Percentiles rank a stretch among this genome's conserved stretches.
Conservation (phyloP, 2,888 invertebrate species). For the Ametastegia equiseti region DNA sequence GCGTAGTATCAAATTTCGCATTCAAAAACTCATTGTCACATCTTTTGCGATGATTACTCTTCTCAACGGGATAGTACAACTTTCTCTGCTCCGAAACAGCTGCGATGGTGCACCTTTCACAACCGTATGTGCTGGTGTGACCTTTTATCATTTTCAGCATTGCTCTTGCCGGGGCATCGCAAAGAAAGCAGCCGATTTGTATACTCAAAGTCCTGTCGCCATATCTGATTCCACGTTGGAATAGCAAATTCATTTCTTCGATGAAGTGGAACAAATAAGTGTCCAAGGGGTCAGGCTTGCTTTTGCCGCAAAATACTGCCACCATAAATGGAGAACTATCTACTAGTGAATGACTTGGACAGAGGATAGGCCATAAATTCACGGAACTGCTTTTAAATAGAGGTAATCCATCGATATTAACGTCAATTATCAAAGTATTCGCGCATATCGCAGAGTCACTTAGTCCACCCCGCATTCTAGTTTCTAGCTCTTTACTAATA, state of each 20-base stretch:
- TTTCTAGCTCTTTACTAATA: neutral
- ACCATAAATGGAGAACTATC: constrained; percentile 11
- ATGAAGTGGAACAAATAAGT: neutral
- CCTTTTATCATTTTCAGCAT: neutral
- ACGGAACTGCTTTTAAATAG: neutral
- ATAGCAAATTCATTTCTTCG: neutral
- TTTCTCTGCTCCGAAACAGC: neutral
- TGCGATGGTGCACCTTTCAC: constrained; percentile 8
- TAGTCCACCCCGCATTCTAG: neutral
- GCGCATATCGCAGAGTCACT: neutral
- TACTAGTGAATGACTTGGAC: neutral
- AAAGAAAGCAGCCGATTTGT: neutral
- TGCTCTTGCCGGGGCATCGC: constrained; percentile 26
- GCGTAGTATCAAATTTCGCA: neutral
- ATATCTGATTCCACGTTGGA: constrained; percentile 10
- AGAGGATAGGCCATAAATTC: neutral
- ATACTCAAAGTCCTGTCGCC: neutral
- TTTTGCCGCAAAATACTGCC: constrained; percentile 2
- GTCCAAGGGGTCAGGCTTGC: constrained; percentile 8
- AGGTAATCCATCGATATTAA: constrained; percentile 16
- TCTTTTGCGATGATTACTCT: constrained; percentile 5
- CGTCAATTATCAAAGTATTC: neutral
- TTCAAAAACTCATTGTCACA: constrained; percentile 6
- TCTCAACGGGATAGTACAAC: neutral
- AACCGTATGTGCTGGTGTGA: neutral